Conservation (phyloP, 2,113 vertebrate genomes). For the Plecturocebus donacophilus region DNA sequence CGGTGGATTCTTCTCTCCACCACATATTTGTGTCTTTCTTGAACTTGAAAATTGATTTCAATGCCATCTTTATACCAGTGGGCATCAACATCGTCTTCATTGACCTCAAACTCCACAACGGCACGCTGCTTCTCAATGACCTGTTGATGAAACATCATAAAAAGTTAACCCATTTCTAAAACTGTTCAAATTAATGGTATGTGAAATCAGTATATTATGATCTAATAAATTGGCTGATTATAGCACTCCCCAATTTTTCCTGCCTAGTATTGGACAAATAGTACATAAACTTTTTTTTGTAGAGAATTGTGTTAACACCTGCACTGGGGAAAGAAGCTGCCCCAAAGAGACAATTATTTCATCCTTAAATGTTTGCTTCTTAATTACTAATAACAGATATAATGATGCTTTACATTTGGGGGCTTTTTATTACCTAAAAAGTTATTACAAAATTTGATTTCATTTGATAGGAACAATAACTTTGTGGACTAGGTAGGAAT, state of each 20-base stretch:
- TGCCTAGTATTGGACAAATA: not conserved
- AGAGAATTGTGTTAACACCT: not conserved
- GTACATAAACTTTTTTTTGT: not conserved
- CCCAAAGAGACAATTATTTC: not conserved
- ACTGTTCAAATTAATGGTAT: not conserved
- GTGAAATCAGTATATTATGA: not conserved
- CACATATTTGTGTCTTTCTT: constrained; percentile 92
- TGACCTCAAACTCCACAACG: constrained; percentile 97
- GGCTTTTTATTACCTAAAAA: not conserved
- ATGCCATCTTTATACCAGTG: constrained; percentile 95
- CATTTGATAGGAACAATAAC: not conserved
- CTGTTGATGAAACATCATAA: constrained; percentile 77
- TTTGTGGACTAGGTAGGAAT: not conserved
- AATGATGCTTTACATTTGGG: not conserved
- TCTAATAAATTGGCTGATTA: not conserved
- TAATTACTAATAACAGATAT: constrained; percentile 19
- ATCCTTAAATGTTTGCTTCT: constrained; percentile 18
- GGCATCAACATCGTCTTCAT: constrained; percentile 96
- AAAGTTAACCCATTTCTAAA: not conserved
- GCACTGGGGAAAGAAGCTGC: not conserved
- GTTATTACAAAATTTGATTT: not conserved
- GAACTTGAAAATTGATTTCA: constrained; percentile 92
- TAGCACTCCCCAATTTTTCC: not conserved
- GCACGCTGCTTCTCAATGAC: constrained; percentile 95
- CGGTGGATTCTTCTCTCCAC: constrained; percentile 93